These are phyloP conservation scores for Zaprionus capensis DNA, from an alignment of 1,140 invertebrate species.

Conservation along the genomic window DNA sequence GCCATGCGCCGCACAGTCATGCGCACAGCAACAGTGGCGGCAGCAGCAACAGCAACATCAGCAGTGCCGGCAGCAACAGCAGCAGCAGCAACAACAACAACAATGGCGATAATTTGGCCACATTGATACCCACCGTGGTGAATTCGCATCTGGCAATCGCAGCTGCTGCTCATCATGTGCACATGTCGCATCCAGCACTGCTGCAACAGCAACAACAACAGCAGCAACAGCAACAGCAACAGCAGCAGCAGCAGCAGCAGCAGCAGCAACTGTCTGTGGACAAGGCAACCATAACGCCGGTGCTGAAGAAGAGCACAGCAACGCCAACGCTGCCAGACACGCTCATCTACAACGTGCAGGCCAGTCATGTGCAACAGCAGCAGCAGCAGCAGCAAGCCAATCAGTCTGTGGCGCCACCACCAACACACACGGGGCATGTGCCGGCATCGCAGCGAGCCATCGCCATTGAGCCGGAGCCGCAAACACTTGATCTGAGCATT, in stretches of 20 bases:
- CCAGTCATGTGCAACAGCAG: conserved; percentile 34
- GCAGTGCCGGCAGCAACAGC: not conserved
- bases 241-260: conserved; percentile 76
- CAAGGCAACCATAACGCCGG: conserved; percentile 88
- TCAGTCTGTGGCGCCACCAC: conserved; percentile 9
- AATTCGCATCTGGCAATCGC: conserved; percentile 80
- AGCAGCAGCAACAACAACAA: conserved; percentile 49
- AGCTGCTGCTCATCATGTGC: conserved; percentile 41
- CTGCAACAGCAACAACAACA: conserved; percentile 73
- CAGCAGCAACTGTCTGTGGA: conserved; percentile 85
- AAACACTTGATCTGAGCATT: conserved; percentile 92
- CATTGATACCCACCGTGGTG: conserved; percentile 87
- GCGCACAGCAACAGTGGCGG: not conserved
- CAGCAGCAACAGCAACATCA: conserved; percentile 18
- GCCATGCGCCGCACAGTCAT: not conserved
- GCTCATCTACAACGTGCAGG: conserved; percentile 84
- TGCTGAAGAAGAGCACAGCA: conserved; percentile 79
- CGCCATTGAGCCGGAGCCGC: conserved; percentile 86
- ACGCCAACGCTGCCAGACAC: conserved; percentile 85
- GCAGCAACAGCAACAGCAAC: conserved; percentile 65
- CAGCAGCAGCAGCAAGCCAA: conserved; percentile 13
- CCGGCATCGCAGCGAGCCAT: conserved; percentile 32
- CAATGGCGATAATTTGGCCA: conserved; percentile 86
- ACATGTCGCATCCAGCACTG: conserved; percentile 56
- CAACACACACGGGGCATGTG: conserved; percentile 30